These are phyloP conservation scores for Colaptes auratus DNA, from an alignment of 2,113 vertebrate genomes.

Conservation along the genomic window DNA sequence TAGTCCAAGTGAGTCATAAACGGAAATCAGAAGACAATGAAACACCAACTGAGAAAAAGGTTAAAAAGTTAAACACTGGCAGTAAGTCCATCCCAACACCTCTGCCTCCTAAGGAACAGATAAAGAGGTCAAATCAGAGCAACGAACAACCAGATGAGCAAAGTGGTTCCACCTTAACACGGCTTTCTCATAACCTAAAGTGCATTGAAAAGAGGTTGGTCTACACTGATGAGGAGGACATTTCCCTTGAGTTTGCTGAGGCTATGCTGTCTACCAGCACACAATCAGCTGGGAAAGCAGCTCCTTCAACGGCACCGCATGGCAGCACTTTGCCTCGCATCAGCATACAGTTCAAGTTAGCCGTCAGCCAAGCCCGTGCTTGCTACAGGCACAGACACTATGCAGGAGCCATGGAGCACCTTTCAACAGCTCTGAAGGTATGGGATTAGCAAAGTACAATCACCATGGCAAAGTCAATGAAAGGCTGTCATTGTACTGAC, in stretches of 20 bases:
- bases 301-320: slow-evolving; percentile 26
- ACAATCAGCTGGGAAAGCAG: slow-evolving; percentile 40
- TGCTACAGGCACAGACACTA: slow-evolving; percentile 77
- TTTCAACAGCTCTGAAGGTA: slow-evolving; percentile 76
- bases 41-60: slow-evolving; percentile 4
- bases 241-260: slow-evolving; percentile 67
- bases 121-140: neutral
- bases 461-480: neutral
- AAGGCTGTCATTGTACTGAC: neutral
- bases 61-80: neutral
- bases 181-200: slow-evolving; percentile 27
- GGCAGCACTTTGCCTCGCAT: slow-evolving; percentile 50
- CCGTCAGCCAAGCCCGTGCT: slow-evolving; percentile 70
- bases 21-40: slow-evolving; percentile 37
- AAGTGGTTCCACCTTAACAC: neutral
- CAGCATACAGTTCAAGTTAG: slow-evolving; percentile 71
- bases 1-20: slow-evolving; percentile 38
- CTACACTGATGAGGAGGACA: slow-evolving; percentile 68
- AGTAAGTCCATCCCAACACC: neutral
- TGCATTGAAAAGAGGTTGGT: slow-evolving; percentile 76
- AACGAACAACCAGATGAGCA: slow-evolving; percentile 4
- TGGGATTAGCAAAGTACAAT: neutral
- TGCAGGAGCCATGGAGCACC: slow-evolving; percentile 46
- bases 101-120: neutral
- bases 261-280: neutral